Conservation (phyloP, 2,797 vertebrate genomes). For the Myotis myotis region DNA sequence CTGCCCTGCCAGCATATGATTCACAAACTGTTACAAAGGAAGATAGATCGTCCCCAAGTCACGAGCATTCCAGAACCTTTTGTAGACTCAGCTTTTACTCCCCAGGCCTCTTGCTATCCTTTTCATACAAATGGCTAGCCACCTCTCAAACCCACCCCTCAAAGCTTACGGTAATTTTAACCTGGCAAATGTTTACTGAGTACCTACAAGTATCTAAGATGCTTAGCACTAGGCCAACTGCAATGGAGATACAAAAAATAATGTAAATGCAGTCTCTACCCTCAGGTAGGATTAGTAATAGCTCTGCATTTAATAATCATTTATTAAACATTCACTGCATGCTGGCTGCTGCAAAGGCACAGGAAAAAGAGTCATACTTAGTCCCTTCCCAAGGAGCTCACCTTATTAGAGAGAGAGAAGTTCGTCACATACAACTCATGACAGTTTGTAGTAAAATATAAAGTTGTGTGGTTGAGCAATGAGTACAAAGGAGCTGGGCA, state of each 20-base stretch:
- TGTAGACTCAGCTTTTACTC: background rate
- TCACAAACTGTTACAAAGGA: background rate
- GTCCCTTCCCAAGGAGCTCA: background rate
- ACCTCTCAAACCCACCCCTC: background rate
- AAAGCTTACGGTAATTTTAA: background rate
- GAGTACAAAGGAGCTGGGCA: background rate
- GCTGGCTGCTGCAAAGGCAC: background rate
- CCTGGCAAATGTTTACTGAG: background rate
- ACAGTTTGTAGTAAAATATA: background rate
- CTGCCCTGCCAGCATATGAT: background rate
- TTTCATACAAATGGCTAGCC: background rate
- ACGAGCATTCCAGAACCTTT: background rate
- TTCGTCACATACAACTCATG: background rate
- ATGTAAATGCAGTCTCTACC: background rate
- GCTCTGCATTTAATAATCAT: background rate
- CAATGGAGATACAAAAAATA: background rate
- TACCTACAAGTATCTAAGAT: background rate
- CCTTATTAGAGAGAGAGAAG: background rate
- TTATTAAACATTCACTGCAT: slow-evolving; percentile 8
- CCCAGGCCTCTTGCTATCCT: background rate
- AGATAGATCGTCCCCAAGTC: background rate
- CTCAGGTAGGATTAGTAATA: background rate
- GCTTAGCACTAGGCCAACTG: background rate
- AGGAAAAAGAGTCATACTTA: background rate
- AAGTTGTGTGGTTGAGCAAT: background rate